phyloP scores from a whole-genome alignment of 2,797 vertebrate genomes.

The Tragopan temminckii region DNA sequence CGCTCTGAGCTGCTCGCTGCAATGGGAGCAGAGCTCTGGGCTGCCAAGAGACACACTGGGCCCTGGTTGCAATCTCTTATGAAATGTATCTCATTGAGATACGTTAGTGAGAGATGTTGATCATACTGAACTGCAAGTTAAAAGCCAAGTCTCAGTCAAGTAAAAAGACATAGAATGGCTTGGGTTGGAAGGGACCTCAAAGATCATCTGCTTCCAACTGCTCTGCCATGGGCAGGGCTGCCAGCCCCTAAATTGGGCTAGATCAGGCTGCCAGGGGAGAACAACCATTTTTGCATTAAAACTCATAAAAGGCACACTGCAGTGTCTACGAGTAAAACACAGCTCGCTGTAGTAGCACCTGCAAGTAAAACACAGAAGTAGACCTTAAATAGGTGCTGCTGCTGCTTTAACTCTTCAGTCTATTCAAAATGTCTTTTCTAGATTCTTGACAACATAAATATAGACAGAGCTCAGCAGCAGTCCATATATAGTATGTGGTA shows the following conservation, averaged over 20 bases:
- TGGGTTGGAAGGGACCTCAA: too few relatives aligned
- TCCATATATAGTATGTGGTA: not conserved
- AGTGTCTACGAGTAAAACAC: not conserved
- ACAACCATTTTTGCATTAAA: not conserved
- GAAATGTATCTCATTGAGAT: not conserved
- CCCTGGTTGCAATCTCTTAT: not conserved
- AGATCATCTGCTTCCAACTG: too few relatives aligned
- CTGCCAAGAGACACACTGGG: not conserved
- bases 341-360: rapidly evolving
- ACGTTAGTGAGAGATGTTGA: not conserved
- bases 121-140: rapidly evolving
- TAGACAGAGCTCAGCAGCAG: not conserved
- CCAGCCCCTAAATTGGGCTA: too few relatives aligned
- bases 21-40: not conserved
- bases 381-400: not conserved
- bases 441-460: not conserved
- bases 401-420: not conserved
- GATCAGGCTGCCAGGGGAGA: not conserved
- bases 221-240: too few relatives aligned
- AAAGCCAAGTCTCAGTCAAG: not conserved
- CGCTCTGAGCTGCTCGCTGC: rapidly evolving
- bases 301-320: not conserved
- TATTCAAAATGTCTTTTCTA: not conserved
- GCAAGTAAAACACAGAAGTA: not conserved
- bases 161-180: not conserved